phyloP scores from a whole-genome alignment of 2,888 invertebrate genomes.

The Polyploca ridens region DNA sequence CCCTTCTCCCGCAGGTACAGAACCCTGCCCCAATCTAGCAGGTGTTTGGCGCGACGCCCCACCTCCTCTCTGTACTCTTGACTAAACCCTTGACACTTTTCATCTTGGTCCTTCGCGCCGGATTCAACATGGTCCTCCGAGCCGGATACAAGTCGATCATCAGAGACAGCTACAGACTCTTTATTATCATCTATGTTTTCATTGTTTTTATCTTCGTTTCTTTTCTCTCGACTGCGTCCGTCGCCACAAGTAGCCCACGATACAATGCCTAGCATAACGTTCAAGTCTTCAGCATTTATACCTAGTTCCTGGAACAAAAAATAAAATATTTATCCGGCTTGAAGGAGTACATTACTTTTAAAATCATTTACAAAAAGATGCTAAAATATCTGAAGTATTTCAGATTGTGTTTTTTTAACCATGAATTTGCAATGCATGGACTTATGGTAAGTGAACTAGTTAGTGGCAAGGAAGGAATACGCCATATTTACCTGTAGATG shows the following conservation, averaged over 20 bases:
- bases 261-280: slow-evolving; percentile 91
- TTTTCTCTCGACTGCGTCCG: slow-evolving; percentile 84
- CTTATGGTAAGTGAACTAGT: too few relatives aligned
- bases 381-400: too few relatives aligned
- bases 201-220: slow-evolving; percentile 15
- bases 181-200: neutral
- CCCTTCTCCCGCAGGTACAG: slow-evolving; percentile 84
- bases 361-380: too few relatives aligned
- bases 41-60: slow-evolving; percentile 90
- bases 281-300: slow-evolving; percentile 86
- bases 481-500: slow-evolving; percentile 49
- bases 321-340: neutral
- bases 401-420: too few relatives aligned
- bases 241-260: slow-evolving; percentile 96
- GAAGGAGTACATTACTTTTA: neutral
- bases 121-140: neutral
- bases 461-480: neutral
- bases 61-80: slow-evolving; percentile 56
- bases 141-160: neutral
- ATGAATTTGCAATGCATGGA: too few relatives aligned
- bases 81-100: neutral
- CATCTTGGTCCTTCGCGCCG: neutral
- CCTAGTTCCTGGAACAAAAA: slow-evolving; percentile 74
- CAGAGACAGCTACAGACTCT: neutral
- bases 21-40: slow-evolving; percentile 91